Evolutionary conservation across 1,140 invertebrate genomes (phyloP), one percentile per base, ranked within the genome.

Genomic region (Diorhabda sublineata): DNA sequence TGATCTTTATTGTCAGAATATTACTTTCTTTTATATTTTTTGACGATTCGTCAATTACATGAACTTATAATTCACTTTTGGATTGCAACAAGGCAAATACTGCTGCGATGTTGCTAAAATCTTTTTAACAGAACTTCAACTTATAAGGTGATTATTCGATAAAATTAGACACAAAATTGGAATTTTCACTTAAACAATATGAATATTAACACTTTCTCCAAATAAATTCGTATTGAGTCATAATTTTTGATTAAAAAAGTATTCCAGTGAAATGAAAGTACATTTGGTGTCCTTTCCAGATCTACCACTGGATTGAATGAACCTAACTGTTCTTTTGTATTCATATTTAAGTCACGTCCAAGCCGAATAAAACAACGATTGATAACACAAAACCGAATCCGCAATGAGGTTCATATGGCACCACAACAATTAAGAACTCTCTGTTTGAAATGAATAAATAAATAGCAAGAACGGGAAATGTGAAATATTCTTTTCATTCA

Each of bases 341-440:
- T 62, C 61, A 64, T 67, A 72, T 72, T 72, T 69, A 67, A 70
- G 71, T 72, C 71, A 72, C 71, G 71, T 72, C 70, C 67, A 67
- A 62, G 26, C 26, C 26, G 70, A 26, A 72, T 69, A 52, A 72
- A 72, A 72, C 70, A 72, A 72, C 71, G 71, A 72, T 72, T 72
- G 71, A 69, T 72, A 72, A 72, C 71, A 70, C 65, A 68, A 72
- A 72, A 67, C 68, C 71, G 71, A 70, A 72, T 70, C 70, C 68
- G 71, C 61, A 42, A 42, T 61, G 60, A 64, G 62, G 64, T 47
- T 56, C 42, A 56, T 72, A 72, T 47, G 65, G 64, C 52, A 61
- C 59, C 60, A 67, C 67, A 70, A 67, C 66, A 72, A 69, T 43
- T 64, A 56, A 72, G 52, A 64, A 69, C 68, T 60, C 64, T 64